phyloP scores from a whole-genome alignment of 2,888 invertebrate species.

The Mimumesa dahlbomi region DNA sequence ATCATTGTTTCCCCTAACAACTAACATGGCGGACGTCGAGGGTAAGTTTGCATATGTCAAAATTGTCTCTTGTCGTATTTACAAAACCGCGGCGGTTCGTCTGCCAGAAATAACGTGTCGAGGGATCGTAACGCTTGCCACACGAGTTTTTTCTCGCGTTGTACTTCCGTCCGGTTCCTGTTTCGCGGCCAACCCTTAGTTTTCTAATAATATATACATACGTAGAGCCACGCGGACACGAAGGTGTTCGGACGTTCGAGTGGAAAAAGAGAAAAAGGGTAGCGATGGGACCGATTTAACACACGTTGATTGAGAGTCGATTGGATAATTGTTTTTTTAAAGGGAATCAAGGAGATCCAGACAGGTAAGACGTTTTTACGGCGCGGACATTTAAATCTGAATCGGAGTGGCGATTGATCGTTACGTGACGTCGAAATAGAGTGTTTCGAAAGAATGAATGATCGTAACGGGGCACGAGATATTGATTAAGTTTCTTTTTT shows the following conservation, averaged over 20 bases:
- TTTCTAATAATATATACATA: constrained; percentile 60
- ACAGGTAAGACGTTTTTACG: too few species aligned
- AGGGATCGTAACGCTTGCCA: constrained; percentile 25
- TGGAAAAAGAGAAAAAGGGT: constrained; percentile 14
- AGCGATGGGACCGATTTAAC: constrained; percentile 41
- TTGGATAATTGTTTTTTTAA: too few species aligned
- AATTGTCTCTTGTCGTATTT: constrained; percentile 37
- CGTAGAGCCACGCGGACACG: constrained; percentile 33
- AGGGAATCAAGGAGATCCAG: too few species aligned
- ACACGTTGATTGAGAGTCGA: neutral
- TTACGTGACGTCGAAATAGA: too few species aligned
- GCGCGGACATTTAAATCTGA: too few species aligned
- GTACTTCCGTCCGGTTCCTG: constrained; percentile 45
- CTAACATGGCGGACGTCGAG: constrained; percentile 76
- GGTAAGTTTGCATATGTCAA: constrained; percentile 73
- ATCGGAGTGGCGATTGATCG: too few species aligned
- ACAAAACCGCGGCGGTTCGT: constrained; percentile 15
- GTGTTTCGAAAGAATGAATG: too few species aligned
- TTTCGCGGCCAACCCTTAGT: constrained; percentile 29
- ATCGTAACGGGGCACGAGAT: too few species aligned
- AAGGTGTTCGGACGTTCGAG: constrained; percentile 24
- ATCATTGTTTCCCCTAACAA: constrained; percentile 70
- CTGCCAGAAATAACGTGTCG: constrained; percentile 35
- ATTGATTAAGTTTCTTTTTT: too few species aligned
- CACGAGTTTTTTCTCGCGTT: constrained; percentile 13